Conservation (phyloP, 2,797 vertebrate genomes). For the Tangara arthus region DNA sequence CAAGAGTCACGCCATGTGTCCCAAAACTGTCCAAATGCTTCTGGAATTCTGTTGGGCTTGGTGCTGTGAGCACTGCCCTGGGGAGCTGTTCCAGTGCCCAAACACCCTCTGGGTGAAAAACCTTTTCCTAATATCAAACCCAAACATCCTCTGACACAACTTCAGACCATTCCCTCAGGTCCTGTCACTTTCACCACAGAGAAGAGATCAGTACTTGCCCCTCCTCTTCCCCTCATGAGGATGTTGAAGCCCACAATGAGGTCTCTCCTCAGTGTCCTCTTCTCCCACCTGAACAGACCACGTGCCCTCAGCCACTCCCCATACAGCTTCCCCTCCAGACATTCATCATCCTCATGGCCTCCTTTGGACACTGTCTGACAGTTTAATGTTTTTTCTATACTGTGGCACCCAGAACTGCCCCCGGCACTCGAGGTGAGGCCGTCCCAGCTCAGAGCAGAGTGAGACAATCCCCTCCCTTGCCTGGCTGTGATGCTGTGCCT, state of each 20-base stretch:
- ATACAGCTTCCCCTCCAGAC: accelerated
- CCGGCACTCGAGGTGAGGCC: accelerated
- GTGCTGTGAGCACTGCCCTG: not conserved
- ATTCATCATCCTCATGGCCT: not conserved
- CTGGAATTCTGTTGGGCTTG: not conserved
- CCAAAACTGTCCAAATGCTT: accelerated
- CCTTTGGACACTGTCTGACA: not conserved
- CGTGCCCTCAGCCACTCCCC: not conserved
- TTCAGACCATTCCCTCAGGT: accelerated
- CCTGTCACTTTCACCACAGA: too few species aligned
- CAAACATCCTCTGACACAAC: not conserved
- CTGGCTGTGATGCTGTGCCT: accelerated
- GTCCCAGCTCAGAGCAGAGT: accelerated
- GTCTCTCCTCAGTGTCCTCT: not conserved
- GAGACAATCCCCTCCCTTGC: not conserved
- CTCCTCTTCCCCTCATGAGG: not conserved
- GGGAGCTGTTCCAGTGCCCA: not conserved
- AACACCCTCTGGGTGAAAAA: accelerated
- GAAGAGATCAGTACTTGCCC: not conserved
- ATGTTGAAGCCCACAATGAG: not conserved
- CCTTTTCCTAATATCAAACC: not conserved
- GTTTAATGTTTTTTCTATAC: not conserved
- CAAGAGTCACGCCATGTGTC: not conserved
- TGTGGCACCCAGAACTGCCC: not conserved
- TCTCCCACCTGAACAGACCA: not conserved